A percentile compares a stretch with the other conserved stretches of the same genome.
phyloP scores from a whole-genome alignment of 1,140 invertebrate genomes.

The Orussus abietinus region DNA sequence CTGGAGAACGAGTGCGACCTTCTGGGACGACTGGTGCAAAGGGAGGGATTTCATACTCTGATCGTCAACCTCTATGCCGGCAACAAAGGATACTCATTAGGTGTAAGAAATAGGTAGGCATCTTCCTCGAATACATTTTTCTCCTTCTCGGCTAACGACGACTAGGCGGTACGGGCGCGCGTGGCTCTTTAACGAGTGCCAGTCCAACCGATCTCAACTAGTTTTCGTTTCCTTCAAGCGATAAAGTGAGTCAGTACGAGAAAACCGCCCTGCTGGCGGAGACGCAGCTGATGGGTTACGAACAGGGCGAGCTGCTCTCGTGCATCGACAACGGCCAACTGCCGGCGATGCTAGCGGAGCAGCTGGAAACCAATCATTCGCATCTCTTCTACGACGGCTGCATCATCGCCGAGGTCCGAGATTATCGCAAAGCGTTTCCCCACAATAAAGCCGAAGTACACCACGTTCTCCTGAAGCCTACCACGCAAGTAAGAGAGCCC shows the following conservation, averaged over 20 bases:
- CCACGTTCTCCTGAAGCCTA: slow-evolving; percentile 85
- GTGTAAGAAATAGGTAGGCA: slow-evolving; percentile 58
- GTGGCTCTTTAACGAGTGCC: no score
- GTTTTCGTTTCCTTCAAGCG: no score
- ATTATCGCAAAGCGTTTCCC: slow-evolving; percentile 76
- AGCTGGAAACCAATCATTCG: slow-evolving; percentile 74
- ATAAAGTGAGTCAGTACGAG: slow-evolving; percentile 46
- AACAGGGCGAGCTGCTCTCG: slow-evolving; percentile 70
- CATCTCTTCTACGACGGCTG: slow-evolving; percentile 88
- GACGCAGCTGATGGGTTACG: slow-evolving; percentile 72
- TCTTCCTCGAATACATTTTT: no score
- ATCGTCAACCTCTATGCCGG: slow-evolving; percentile 87
- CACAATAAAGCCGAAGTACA: slow-evolving; percentile 69
- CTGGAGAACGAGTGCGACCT: slow-evolving; percentile 73
- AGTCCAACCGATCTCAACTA: no score
- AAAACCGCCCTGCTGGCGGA: slow-evolving; percentile 66
- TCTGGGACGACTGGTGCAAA: slow-evolving; percentile 77
- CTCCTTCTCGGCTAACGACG: no score
- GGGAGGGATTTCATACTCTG: slow-evolving; percentile 82
- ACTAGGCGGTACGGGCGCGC: no score
- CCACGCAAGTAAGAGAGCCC: slow-evolving; percentile 74
- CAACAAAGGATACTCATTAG: slow-evolving; percentile 87
- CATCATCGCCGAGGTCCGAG: slow-evolving; percentile 86
- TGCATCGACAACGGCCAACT: slow-evolving; percentile 83
- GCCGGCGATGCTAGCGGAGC: slow-evolving; percentile 78